Evolutionary conservation across 2,888 invertebrate species (phyloP).

Genomic region (Dichetophora obliterata): DNA sequence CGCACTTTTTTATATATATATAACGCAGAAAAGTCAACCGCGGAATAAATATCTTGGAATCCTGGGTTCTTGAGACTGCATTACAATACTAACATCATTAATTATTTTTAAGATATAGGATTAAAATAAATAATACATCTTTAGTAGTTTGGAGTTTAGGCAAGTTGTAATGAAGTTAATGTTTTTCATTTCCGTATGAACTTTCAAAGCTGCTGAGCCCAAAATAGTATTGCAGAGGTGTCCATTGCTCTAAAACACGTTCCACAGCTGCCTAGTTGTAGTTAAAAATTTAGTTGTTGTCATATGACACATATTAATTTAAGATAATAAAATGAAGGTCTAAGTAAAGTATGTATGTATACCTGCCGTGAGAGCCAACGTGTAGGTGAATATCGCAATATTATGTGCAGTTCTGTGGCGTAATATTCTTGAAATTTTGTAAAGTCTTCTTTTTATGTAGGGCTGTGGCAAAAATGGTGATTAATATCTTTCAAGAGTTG

Average conservation of each 20-base stretch:
- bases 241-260: constrained; percentile 29
- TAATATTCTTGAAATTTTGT: constrained; percentile 20
- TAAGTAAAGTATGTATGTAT: too few relatives aligned
- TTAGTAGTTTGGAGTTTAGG: not conserved
- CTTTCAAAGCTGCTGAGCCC: not conserved
- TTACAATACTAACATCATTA: constrained; percentile 34
- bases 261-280: constrained; percentile 10
- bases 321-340: not conserved
- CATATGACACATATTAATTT: not conserved
- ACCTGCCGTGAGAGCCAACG: not conserved
- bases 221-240: constrained; percentile 16
- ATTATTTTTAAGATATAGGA: constrained; percentile 39
- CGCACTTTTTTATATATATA: too few relatives aligned
- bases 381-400: constrained; percentile 14
- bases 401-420: constrained; percentile 20
- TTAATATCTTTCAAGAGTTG: constrained; percentile 26
- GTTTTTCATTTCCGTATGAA: not conserved
- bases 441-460: constrained; percentile 10
- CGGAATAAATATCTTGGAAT: constrained; percentile 30
- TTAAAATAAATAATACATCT: constrained; percentile 25
- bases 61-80: constrained; percentile 40
- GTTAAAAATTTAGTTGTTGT: not conserved
- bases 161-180: not conserved
- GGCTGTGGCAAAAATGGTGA: constrained; percentile 27
- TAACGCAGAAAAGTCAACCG: too few relatives aligned